Percentiles rank a stretch among this genome's conserved stretches.
These are phyloP conservation scores for Apistogramma diplotaenia DNA, from an alignment of 2,113 vertebrate species.

Conservation along the genomic window DNA sequence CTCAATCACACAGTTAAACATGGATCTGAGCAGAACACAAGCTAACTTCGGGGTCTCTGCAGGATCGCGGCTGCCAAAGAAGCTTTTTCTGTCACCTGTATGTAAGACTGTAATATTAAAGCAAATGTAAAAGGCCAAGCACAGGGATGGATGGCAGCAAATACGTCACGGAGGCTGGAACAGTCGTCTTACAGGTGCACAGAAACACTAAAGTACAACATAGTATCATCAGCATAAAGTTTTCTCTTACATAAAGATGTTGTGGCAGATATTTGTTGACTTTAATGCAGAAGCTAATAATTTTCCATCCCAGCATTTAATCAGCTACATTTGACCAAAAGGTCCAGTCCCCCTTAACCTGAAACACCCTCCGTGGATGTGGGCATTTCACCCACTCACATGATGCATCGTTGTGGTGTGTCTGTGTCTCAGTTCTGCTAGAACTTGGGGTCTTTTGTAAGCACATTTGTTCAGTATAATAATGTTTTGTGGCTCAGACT, in stretches of 20 bases:
- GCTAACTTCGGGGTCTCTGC: too few relatives aligned
- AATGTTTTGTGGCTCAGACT: slow-evolving; percentile 28
- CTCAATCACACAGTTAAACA: rapidly evolving
- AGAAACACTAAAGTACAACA: not conserved
- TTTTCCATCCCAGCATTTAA: not conserved
- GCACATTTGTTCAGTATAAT: slow-evolving; percentile 29
- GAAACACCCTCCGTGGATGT: not conserved
- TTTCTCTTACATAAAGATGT: not conserved
- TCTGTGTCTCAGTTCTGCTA: not conserved
- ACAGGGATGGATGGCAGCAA: not conserved
- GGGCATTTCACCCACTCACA: not conserved
- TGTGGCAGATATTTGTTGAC: not conserved
- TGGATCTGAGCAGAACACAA: too few relatives aligned
- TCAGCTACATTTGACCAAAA: not conserved
- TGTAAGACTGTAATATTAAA: not conserved
- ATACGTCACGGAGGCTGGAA: not conserved
- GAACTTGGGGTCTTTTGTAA: not conserved
- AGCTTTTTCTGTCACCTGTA: not conserved
- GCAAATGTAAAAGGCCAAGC: too few relatives aligned
- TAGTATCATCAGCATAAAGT: not conserved
- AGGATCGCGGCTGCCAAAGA: not conserved
- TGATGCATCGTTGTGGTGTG: not conserved
- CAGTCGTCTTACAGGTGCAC: not conserved
- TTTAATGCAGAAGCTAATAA: not conserved
- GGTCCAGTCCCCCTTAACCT: not conserved